Base-by-base conservation (phyloP, 1,140 invertebrate species). In the Calosoma granatense region DNA sequence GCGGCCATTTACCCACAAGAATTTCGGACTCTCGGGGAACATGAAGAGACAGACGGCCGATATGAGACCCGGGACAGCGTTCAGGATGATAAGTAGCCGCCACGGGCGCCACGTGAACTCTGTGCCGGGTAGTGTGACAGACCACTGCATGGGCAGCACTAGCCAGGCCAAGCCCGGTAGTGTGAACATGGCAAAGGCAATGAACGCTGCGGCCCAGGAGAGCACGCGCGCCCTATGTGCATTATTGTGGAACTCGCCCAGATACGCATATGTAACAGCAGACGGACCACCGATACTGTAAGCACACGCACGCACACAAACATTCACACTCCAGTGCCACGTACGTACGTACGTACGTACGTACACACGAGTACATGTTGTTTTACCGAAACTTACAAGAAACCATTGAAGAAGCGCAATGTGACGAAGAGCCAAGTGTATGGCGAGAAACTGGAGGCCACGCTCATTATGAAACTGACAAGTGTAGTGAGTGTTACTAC, bases 331-430 rank as follows among this genome's bases (percentile, higher is more conserved):
- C n/a, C n/a, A n/a, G n/a, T n/a, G n/a, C n/a, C n/a, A n/a, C n/a
- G n/a, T n/a, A n/a, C n/a, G n/a, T n/a, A n/a, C n/a, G n/a, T n/a
- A n/a, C n/a, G n/a, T n/a, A n/a, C n/a, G n/a, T n/a, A n/a, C n/a
- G n/a, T n/a, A n/a, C n/a, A n/a, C n/a, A n/a, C n/a, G n/a, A n/a
- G n/a, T n/a, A n/a, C n/a, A n/a, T n/a, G n/a, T n/a, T n/a, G n/a
- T n/a, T n/a, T n/a, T n/a, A 47, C 17, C 4, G 17, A 53, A 56
- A 77, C 79, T 78, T 70, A 86, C 83, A 83, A 76, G 55, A 83
- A 78, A 57, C 84, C 83, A 66, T 82, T 84, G 3, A 85, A 65
- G 56, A 83, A 78, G 62, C 83, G 67, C 6, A 82, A 64, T 0
- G 81, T 51, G 0, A 83, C 67, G 59, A 86, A 79, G 41, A 81